These are phyloP conservation scores for Mustela erminea DNA, from an alignment of 2,797 vertebrate species.

Conservation along the genomic window DNA sequence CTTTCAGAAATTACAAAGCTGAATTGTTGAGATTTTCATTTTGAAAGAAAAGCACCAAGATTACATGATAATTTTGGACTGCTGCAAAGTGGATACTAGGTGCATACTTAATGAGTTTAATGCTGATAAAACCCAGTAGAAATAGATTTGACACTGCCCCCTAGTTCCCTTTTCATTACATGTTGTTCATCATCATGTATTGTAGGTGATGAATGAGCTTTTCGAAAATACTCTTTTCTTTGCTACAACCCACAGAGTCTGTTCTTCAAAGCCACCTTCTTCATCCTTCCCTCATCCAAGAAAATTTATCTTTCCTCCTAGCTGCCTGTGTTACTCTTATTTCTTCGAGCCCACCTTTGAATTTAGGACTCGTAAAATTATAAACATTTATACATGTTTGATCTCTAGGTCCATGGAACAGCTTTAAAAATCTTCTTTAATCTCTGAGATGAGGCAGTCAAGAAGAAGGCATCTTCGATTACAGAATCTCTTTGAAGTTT, in stretches of 20 bases:
- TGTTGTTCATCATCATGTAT: slow-evolving; percentile 16
- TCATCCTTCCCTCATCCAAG: background rate
- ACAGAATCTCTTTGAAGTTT: slow-evolving; percentile 81
- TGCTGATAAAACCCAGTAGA: background rate
- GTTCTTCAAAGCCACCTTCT: slow-evolving; percentile 54
- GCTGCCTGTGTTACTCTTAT: slow-evolving; percentile 8
- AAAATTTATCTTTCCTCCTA: slow-evolving; percentile 20
- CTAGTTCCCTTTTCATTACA: background rate
- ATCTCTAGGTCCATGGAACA: slow-evolving; percentile 70
- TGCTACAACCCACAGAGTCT: background rate
- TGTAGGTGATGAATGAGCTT: background rate
- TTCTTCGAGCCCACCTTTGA: slow-evolving; percentile 74
- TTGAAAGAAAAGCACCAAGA: background rate
- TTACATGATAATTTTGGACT: background rate
- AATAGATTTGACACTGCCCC: background rate
- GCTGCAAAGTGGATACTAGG: background rate
- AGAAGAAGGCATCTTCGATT: slow-evolving; percentile 73
- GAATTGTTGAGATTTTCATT: slow-evolving; percentile 22
- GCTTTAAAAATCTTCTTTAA: slow-evolving; percentile 82
- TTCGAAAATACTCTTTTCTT: slow-evolving; percentile 30
- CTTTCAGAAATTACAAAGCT: background rate
- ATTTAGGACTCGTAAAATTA: slow-evolving; percentile 77
- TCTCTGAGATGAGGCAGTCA: slow-evolving; percentile 77
- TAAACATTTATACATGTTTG: slow-evolving; percentile 82
- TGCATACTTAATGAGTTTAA: background rate